Conservation (phyloP, 2,113 vertebrate species). For the Nothocercus julius region DNA sequence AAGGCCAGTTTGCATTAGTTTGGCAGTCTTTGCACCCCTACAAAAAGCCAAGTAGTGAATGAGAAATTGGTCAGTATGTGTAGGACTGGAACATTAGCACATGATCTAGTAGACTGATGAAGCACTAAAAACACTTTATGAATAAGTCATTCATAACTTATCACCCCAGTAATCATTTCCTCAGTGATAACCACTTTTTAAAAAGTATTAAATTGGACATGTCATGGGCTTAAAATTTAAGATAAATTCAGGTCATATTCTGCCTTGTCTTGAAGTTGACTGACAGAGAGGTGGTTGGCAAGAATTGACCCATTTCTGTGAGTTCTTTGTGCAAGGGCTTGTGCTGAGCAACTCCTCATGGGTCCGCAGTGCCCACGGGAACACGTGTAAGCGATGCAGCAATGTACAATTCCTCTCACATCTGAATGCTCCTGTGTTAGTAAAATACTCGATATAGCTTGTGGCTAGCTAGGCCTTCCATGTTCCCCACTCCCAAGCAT, state of each 20-base stretch:
- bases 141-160: slow-evolving; percentile 64
- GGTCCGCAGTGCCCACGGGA: not conserved
- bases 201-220: slow-evolving; percentile 40
- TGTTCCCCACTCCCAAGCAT: accelerated
- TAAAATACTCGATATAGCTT: not conserved
- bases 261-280: not conserved
- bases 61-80: slow-evolving; percentile 1
- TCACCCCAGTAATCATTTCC: slow-evolving; percentile 40
- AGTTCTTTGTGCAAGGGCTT: not conserved
- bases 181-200: slow-evolving; percentile 15
- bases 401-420: not conserved
- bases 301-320: not conserved
- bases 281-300: not conserved
- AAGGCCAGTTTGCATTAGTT: not conserved
- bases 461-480: not conserved
- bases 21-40: slow-evolving; percentile 10
- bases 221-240: not conserved
- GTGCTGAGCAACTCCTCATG: not conserved
- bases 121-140: slow-evolving; percentile 30
- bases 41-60: slow-evolving; percentile 42
- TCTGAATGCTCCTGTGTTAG: not conserved
- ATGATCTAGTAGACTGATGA: not conserved
- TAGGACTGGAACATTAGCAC: not conserved
- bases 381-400: not conserved
- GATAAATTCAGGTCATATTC: not conserved